Evolutionary conservation across 2,888 invertebrate species (phyloP), one percentile per base, ranked within the genome.

Genomic region (Gastrophysa polygoni): DNA sequence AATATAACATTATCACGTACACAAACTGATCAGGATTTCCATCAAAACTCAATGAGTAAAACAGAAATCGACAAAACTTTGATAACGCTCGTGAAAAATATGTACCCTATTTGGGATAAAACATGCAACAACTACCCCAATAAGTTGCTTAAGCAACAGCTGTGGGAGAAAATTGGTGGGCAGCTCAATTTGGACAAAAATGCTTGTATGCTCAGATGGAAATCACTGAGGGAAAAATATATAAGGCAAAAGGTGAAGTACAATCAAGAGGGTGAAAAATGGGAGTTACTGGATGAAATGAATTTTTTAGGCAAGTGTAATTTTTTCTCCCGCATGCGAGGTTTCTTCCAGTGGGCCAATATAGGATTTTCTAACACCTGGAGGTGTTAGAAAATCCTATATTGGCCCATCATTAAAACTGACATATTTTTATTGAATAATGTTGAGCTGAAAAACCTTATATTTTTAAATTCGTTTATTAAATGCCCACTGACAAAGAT

Each of bases 161-260:
- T 76, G 7, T 77, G 77, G 77, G 67, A 69, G 44, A 63, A 60
- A 1, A 74, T 77, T 43, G 71, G 72, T 4, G 57, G 68, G 21
- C 68, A 63, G 14, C 57, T 77, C 32, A 71, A 74, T 38, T 59
- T 68, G 29, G 74, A 76, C 56, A 61, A 69, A 2, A 70, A 71
- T 49, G 58, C 67, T 34, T 77, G 77, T 61, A 73, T 73, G 69
- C 55, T 74, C 32, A 59, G 75, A 11, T 77, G 77, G 77, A 77
- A 77, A 64, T 76, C 73, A 8, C 60, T 77, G 29, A 64, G 77
- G 48, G 77, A 77, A 58, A 77, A 77, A 57, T 77, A 77, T 59
- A 76, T 77, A 24, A 61, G 77, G 17, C 75, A 77, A 63, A 76
- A 73, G 51, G 70, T 68, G 14, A 77, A 75, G 59, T 70, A 43